phyloP scores from a whole-genome alignment of 2,113 vertebrate genomes.

The Callorhinus ursinus region DNA sequence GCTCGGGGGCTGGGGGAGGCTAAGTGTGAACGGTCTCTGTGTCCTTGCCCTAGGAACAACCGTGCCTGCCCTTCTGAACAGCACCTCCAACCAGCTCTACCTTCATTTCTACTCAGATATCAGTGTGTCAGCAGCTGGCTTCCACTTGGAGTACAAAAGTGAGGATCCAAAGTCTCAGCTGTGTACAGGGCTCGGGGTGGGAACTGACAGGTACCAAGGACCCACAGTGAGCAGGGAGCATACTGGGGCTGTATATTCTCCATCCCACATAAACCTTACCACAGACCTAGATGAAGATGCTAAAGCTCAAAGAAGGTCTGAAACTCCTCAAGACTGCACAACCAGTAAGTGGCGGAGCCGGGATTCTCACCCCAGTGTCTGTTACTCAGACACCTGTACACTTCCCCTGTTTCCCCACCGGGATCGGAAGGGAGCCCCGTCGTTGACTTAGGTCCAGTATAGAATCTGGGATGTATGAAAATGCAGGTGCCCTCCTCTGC shows the following conservation, averaged over 20 bases:
- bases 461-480: neutral
- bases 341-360: neutral
- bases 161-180: conserved; percentile 77
- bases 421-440: neutral
- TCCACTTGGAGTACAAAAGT: conserved; percentile 99
- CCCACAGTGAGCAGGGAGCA: neutral
- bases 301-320: neutral
- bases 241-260: neutral
- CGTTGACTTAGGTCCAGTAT: neutral
- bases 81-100: conserved; percentile 99
- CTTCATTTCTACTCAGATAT: conserved; percentile 99
- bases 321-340: neutral
- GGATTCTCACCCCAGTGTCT: neutral
- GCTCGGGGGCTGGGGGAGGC: rapidly evolving
- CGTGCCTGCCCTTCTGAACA: conserved; percentile 97
- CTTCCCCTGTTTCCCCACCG: neutral
- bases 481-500: neutral
- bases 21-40: neutral
- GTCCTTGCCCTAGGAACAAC: conserved; percentile 90
- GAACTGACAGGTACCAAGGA: too few relatives aligned
- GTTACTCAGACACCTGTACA: neutral
- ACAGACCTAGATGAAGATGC: neutral
- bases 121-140: conserved; percentile 97
- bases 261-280: neutral
- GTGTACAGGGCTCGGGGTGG: neutral